These are phyloP conservation scores for Saxidomus purpurata DNA, from an alignment of 1,140 invertebrate species.

Conservation along the genomic window DNA sequence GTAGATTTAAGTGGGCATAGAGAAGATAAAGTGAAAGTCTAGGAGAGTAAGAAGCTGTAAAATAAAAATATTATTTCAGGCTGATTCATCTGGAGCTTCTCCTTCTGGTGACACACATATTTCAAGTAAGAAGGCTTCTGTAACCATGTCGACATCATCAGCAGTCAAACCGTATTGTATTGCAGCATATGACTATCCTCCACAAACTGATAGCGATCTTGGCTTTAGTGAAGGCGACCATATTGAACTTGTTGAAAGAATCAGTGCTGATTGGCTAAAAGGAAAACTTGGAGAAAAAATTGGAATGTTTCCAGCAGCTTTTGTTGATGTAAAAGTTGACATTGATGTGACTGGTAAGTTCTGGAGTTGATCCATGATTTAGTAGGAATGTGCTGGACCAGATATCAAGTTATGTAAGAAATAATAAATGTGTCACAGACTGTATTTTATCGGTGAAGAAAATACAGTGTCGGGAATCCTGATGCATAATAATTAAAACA, in stretches of 20 bases:
- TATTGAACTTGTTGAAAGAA: slow-evolving; percentile 90
- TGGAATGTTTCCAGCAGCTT: slow-evolving; percentile 94
- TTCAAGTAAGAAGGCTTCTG: background rate
- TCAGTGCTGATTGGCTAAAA: slow-evolving; percentile 94
- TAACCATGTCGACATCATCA: background rate
- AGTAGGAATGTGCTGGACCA: no score
- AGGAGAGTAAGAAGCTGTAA: no score
- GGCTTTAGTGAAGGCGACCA: slow-evolving; percentile 89
- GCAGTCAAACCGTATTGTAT: slow-evolving; percentile 45
- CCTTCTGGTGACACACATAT: background rate
- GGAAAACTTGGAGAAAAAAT: slow-evolving; percentile 90
- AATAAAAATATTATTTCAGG: background rate
- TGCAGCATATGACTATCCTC: slow-evolving; percentile 89
- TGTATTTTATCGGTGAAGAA: no score
- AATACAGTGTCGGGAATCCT: no score
- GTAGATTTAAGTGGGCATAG: no score
- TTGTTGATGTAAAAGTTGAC: slow-evolving; percentile 88
- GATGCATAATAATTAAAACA: no score
- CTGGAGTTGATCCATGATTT: no score
- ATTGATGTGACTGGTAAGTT: slow-evolving; percentile 29
- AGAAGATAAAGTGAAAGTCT: no score
- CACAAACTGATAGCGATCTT: slow-evolving; percentile 88
- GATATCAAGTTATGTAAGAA: no score
- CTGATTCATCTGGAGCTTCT: background rate
- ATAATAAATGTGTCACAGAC: no score